Conservation (phyloP, 2,113 vertebrate genomes). For the Coreoperca whiteheadi region DNA sequence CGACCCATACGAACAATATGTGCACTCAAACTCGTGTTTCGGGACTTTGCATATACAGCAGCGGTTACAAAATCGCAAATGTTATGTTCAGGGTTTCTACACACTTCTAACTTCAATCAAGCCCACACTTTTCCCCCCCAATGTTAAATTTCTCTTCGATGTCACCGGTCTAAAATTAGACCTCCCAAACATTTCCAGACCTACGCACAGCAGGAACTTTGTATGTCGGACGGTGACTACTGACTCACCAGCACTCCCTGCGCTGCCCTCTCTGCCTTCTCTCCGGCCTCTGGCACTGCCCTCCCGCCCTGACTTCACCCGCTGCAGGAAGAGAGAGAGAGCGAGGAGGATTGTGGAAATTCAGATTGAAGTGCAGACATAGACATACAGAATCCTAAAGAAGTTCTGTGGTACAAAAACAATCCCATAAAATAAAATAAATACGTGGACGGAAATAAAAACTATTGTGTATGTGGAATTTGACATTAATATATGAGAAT, state of each 20-base stretch:
- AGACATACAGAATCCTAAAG: neutral
- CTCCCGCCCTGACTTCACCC: slow-evolving; percentile 91
- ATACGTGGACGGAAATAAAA: too few species aligned
- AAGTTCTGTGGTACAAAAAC: neutral
- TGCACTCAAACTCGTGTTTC: too few species aligned
- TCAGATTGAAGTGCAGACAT: neutral
- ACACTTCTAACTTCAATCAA: neutral
- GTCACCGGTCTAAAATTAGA: neutral
- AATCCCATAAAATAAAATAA: neutral
- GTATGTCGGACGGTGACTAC: neutral
- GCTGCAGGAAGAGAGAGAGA: slow-evolving; percentile 78
- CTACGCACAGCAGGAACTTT: neutral
- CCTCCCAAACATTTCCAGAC: neutral
- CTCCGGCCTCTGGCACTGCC: slow-evolving; percentile 85
- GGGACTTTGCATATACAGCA: neutral
- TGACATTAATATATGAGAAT: neutral
- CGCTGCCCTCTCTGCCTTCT: slow-evolving; percentile 87
- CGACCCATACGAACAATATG: neutral
- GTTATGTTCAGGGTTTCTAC: neutral
- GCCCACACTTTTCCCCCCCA: neutral
- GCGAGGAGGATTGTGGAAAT: neutral
- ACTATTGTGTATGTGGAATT: neutral
- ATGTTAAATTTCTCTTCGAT: neutral
- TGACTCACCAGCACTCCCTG: slow-evolving; percentile 87
- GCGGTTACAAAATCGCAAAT: neutral